These are phyloP conservation scores for Falco punctatus DNA, from an alignment of 2,113 vertebrate species.

Conservation along the genomic window DNA sequence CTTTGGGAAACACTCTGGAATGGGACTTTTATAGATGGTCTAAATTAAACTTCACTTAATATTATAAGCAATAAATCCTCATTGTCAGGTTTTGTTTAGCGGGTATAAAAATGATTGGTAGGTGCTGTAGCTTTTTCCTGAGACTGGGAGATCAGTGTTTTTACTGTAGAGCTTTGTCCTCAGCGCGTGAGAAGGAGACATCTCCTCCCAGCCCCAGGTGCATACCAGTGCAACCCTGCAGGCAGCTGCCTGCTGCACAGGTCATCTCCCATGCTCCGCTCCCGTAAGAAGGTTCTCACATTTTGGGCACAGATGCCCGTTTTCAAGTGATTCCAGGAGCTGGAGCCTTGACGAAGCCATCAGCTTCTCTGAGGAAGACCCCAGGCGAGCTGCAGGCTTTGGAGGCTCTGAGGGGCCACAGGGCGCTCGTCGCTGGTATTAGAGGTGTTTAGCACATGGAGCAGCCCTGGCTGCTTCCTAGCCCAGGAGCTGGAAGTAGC, in stretches of 20 bases:
- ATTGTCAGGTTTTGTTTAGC: slow-evolving; percentile 66
- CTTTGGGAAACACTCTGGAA: slow-evolving; percentile 60
- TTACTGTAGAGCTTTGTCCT: background rate
- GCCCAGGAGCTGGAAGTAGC: background rate
- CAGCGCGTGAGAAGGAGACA: background rate
- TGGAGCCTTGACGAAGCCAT: background rate
- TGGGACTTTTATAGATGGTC: slow-evolving; percentile 64
- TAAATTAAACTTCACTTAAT: slow-evolving; percentile 67
- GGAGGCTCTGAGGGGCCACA: background rate
- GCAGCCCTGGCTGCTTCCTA: background rate
- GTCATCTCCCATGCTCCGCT: background rate
- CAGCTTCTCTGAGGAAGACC: background rate
- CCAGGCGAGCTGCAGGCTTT: background rate
- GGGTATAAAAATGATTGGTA: slow-evolving; percentile 67
- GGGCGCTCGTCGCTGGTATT: accelerated
- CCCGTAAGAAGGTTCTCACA: background rate
- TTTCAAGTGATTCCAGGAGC: background rate
- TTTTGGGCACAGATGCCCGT: background rate
- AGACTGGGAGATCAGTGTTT: slow-evolving; percentile 38
- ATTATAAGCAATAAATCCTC: slow-evolving; percentile 64
- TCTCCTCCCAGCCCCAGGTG: accelerated
- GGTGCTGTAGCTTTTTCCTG: slow-evolving; percentile 46
- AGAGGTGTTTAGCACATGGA: background rate
- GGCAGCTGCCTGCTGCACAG: background rate
- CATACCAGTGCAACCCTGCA: accelerated